phyloP scores from a whole-genome alignment of 2,797 vertebrate genomes.

The Eupleurogrammus muticus region DNA sequence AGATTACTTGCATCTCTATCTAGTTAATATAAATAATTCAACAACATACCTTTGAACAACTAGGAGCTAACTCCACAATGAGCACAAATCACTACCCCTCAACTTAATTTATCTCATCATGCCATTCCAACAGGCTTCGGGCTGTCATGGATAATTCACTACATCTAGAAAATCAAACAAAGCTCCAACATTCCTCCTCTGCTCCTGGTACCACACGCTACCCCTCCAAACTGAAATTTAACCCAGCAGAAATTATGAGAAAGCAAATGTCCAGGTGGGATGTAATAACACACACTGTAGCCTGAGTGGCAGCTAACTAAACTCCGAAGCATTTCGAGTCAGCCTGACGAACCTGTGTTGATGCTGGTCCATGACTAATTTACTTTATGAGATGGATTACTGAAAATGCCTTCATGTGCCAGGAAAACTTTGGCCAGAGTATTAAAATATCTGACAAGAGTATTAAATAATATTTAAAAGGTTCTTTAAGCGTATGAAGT shows the following conservation, averaged over 20 bases:
- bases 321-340: constrained; percentile 24
- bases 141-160: constrained; percentile 83
- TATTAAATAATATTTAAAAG: neutral
- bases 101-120: constrained; percentile 77
- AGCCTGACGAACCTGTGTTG: constrained; percentile 30
- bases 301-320: constrained; percentile 29
- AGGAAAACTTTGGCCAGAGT: neutral
- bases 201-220: constrained; percentile 77
- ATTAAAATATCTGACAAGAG: constrained; percentile 1
- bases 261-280: constrained; percentile 44
- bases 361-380: constrained; percentile 32
- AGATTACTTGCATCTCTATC: constrained; percentile 30
- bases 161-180: constrained; percentile 78
- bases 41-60: constrained; percentile 48
- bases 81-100: constrained; percentile 70
- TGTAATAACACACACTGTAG: constrained; percentile 25
- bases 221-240: constrained; percentile 46
- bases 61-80: constrained; percentile 52
- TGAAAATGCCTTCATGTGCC: constrained; percentile 1
- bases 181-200: constrained; percentile 77
- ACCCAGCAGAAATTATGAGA: constrained; percentile 33
- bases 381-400: constrained; percentile 27
- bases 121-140: constrained; percentile 75
- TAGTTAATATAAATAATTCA: constrained; percentile 39
- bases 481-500: neutral